A percentile compares a stretch with the other conserved stretches of the same genome.
These are phyloP conservation scores for Dasysyrphus albostriatus DNA, from an alignment of 2,888 invertebrate species.

Conservation along the genomic window DNA sequence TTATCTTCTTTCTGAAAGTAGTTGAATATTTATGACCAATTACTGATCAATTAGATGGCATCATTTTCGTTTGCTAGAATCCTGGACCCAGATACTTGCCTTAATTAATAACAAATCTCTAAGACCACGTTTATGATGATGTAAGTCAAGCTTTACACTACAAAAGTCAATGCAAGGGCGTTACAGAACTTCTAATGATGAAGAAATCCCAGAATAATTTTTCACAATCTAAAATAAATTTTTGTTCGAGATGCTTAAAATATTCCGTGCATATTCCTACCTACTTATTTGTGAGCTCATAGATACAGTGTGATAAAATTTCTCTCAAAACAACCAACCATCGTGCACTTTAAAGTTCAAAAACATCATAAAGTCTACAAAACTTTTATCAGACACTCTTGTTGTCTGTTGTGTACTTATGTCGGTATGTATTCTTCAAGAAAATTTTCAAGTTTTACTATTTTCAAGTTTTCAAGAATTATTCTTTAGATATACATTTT, in stretches of 20 bases:
- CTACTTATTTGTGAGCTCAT: background rate
- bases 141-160: no score
- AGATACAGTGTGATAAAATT: background rate
- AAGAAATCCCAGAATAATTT: no score
- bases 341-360: background rate
- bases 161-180: no score
- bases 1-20: no score
- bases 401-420: background rate
- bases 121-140: no score
- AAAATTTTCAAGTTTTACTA: background rate
- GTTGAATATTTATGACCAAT: no score
- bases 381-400: conserved; percentile 3
- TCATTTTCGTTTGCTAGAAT: no score
- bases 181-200: no score
- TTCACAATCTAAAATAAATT: no score
- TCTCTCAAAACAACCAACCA: background rate
- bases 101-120: no score
- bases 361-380: background rate
- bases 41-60: no score
- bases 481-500: background rate
- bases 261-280: background rate
- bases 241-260: background rate
- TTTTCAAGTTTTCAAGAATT: background rate
- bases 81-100: no score
- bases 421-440: background rate